A percentile compares a stretch with the other conserved stretches of the same genome.
Conservation (phyloP, 2,113 vertebrate genomes). For the Aegotheles bennettii region DNA sequence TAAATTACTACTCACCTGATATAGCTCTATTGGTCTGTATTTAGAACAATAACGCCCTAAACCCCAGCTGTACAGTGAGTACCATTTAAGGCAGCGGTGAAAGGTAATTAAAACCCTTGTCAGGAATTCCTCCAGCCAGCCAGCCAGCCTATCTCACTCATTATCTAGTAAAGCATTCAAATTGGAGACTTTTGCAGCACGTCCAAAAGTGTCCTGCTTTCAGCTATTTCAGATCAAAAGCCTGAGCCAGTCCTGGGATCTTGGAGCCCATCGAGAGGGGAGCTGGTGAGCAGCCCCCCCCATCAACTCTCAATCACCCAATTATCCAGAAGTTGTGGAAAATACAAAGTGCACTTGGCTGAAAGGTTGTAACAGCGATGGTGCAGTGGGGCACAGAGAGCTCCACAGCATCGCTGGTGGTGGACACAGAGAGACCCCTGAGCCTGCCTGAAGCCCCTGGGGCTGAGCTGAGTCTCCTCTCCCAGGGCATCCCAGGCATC, state of each 20-base stretch:
- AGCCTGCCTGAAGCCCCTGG: not conserved
- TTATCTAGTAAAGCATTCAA: not conserved
- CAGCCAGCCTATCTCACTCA: not conserved
- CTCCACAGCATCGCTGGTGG: not conserved
- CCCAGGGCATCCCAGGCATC: not conserved
- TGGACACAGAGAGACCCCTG: not conserved
- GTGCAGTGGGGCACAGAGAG: not conserved
- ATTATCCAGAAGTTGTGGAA: not conserved
- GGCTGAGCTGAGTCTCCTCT: not conserved
- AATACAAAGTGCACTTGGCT: not conserved
- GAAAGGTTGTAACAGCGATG: not conserved
- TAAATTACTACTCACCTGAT: slow-evolving; percentile 11
- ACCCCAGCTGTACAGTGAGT: not conserved
- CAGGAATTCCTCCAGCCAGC: not conserved
- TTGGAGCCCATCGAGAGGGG: not conserved
- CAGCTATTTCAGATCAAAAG: not conserved
- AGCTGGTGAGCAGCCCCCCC: not conserved
- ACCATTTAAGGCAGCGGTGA: not conserved
- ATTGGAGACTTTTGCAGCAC: not conserved
- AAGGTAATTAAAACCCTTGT: slow-evolving; percentile 4
- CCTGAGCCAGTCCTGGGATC: not conserved
- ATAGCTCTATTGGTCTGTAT: not conserved
- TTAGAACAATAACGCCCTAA: not conserved
- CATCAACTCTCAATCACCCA: not conserved
- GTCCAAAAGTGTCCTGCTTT: not conserved